Base-by-base conservation (phyloP, 2,113 vertebrate species). In the Mixornis gularis region DNA sequence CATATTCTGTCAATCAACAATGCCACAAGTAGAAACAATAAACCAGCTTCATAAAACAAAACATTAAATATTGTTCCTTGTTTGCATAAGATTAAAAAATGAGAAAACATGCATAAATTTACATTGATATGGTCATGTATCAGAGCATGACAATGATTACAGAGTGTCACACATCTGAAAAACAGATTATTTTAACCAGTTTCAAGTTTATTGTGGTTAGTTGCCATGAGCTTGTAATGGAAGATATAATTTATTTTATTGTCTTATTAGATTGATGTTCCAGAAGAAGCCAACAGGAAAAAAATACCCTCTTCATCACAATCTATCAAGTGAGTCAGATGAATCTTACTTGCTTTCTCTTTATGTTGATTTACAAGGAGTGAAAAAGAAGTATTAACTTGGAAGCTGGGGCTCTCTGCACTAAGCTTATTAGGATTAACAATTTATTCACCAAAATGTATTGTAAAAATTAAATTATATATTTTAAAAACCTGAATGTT, bases 281-380 rank as follows among this genome's bases (percentile, higher is more conserved):
- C 98, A 58, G 97, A 96, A 95, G 95, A 94, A 69, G 65, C 92
- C 38, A 97, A 96, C 72, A 95, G 93, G 74, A 98, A 93, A 93
- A 98, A 96, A 96, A 74, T 58, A 41, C 88, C 60, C 10, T 70
- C 90, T 70, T 87, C 95, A 52, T 59, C 98, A 49, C 93, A 44
- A 46, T 94, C 65, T 91, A 73, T 97, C 94, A 98, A 96, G 99
- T 99, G 89, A 98, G 98, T 98, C 92, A 91, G 52, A 77, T 73
- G 48, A 77, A 65, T 73, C 9, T 76, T 68, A 24, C 0, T 88
- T 86, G 48, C 41, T 79, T 79, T 72, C 29, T 87, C 12, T 46
- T 46, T 7, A 30, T 59, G 17, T 24, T 49, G 41, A 85, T 70
- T 71, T 80, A 59, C 1, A 21, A 70, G 26, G 29, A 87, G 69